These are phyloP conservation scores for Columbina picui DNA, from an alignment of 2,113 vertebrate species.

Conservation along the genomic window DNA sequence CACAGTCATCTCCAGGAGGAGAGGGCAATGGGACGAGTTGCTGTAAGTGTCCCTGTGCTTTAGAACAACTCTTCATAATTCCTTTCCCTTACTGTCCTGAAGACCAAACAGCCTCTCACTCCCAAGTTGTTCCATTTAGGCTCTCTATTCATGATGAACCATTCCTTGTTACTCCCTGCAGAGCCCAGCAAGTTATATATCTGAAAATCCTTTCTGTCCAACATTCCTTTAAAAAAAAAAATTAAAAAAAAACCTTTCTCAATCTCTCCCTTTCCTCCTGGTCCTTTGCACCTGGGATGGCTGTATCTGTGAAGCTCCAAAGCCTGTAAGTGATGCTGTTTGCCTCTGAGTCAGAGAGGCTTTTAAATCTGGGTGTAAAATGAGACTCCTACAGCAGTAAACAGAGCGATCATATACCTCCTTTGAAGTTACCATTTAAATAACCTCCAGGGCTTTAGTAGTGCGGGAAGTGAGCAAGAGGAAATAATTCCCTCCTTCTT, in stretches of 20 bases:
- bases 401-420: slow-evolving; percentile 22
- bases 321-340: slow-evolving; percentile 48
- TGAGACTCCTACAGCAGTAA: slow-evolving; percentile 53
- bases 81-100: background rate
- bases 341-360: slow-evolving; percentile 46
- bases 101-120: background rate
- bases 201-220: background rate
- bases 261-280: background rate
- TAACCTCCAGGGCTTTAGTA: slow-evolving; percentile 62
- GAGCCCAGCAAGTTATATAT: background rate
- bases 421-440: slow-evolving; percentile 72
- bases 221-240: background rate
- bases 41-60: background rate
- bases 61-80: background rate
- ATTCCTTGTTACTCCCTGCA: background rate
- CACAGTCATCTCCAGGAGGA: background rate
- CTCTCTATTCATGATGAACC: background rate
- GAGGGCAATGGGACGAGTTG: background rate
- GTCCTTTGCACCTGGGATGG: slow-evolving; percentile 1
- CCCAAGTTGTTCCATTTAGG: background rate
- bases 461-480: slow-evolving; percentile 8
- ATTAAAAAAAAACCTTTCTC: background rate
- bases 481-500: slow-evolving; percentile 29
- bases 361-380: slow-evolving; percentile 59
- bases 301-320: background rate